Evolutionary conservation across 1,140 invertebrate species (phyloP).

Genomic region (Harpegnathos saltator): DNA sequence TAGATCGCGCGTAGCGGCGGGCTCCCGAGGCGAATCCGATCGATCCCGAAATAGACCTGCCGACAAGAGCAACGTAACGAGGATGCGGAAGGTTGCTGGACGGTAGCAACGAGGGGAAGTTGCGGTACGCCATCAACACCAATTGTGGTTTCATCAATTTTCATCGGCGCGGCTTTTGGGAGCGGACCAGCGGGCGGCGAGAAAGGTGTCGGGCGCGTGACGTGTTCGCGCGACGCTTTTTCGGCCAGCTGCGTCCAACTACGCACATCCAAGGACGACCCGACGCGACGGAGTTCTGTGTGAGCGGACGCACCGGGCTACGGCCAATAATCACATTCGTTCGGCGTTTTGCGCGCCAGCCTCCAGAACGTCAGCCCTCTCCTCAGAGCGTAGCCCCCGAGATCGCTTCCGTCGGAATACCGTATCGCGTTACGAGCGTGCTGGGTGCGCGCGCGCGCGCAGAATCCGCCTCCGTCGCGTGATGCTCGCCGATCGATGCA

Average conservation of each 20-base stretch:
- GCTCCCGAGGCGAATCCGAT: constrained; percentile 42
- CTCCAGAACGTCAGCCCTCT: neutral
- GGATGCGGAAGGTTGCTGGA: constrained; percentile 67
- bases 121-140: constrained; percentile 69
- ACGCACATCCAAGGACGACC: constrained; percentile 35
- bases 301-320: constrained; percentile 36
- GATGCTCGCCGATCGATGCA: neutral
- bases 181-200: constrained; percentile 37
- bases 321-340: constrained; percentile 37
- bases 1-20: neutral
- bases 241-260: constrained; percentile 9
- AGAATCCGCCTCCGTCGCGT: too few relatives aligned
- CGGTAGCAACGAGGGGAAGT: constrained; percentile 55
- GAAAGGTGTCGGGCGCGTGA: constrained; percentile 66
- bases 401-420: neutral
- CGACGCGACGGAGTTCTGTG: constrained; percentile 12
- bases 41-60: constrained; percentile 56
- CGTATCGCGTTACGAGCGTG: neutral
- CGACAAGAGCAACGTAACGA: constrained; percentile 58
- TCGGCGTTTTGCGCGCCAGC: neutral
- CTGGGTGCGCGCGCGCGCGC: neutral
- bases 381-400: neutral
- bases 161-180: constrained; percentile 67
- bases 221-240: constrained; percentile 46
- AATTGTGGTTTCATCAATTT: constrained; percentile 77